A percentile compares a stretch with the other conserved stretches of the same genome.
Evolutionary conservation across 2,888 invertebrate species (phyloP).

Genomic region (Anthrax anthrax): DNA sequence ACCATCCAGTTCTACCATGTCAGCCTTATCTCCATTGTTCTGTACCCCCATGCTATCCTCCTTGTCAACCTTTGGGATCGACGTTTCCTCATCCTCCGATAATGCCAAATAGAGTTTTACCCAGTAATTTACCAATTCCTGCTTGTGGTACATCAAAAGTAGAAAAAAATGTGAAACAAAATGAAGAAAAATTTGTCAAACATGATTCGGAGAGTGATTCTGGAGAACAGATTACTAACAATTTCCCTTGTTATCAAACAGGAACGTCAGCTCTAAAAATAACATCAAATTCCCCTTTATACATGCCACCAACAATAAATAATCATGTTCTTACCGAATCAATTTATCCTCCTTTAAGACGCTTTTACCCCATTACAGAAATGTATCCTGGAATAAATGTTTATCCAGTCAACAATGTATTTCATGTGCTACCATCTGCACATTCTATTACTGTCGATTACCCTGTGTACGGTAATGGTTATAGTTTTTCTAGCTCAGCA

Average conservation of each 20-base stretch:
- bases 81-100: not conserved
- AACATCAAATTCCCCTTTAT: not conserved
- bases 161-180: not conserved
- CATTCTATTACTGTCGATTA: not conserved
- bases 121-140: not conserved
- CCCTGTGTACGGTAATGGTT: not conserved
- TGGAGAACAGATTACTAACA: not conserved
- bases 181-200: not conserved
- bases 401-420: not conserved
- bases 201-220: not conserved
- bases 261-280: not conserved
- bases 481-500: not conserved
- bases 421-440: not conserved
- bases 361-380: too few species aligned
- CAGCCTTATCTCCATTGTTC: not conserved
- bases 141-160: not conserved
- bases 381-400: too few species aligned
- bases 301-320: not conserved
- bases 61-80: not conserved
- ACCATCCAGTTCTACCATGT: not conserved
- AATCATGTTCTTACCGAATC: not conserved
- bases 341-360: too few species aligned
- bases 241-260: not conserved
- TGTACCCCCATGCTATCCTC: not conserved
- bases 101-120: not conserved